phyloP scores from a whole-genome alignment of 2,113 vertebrate genomes.

The Vombatus ursinus region DNA sequence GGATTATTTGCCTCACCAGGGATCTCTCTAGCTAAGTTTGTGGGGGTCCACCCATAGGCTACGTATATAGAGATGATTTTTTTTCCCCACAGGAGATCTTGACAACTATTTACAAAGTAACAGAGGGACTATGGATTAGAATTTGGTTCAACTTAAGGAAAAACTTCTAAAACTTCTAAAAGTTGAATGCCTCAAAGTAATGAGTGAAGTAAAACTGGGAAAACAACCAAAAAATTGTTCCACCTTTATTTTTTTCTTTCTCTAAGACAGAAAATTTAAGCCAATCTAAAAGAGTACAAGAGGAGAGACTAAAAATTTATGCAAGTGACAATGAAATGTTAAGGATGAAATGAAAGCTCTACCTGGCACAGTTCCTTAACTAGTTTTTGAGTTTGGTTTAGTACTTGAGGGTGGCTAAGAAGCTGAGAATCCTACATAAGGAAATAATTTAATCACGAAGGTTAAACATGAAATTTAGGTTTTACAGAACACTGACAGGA shows the following conservation, averaged over 20 bases:
- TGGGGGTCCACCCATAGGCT: background rate
- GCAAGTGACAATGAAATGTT: background rate
- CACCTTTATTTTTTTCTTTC: background rate
- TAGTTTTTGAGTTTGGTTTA: constrained; percentile 15
- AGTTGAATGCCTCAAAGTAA: background rate
- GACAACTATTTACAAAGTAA: background rate
- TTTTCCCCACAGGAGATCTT: background rate
- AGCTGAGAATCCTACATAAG: background rate
- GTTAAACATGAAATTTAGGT: background rate
- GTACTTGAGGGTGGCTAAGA: constrained; percentile 28
- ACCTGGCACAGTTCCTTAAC: background rate
- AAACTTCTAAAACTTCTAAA: background rate
- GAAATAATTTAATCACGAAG: background rate
- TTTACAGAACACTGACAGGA: background rate
- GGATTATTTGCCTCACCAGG: background rate
- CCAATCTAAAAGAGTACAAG: background rate
- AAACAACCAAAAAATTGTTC: background rate
- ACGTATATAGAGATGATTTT: background rate
- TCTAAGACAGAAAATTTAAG: background rate
- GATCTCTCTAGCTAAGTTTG: background rate
- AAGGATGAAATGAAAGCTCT: background rate
- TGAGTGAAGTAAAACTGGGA: background rate
- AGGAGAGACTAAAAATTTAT: background rate
- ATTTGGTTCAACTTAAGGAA: background rate
- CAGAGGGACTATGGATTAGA: background rate